Conservation (phyloP, 2,113 vertebrate species). For the Etia nguti region DNA sequence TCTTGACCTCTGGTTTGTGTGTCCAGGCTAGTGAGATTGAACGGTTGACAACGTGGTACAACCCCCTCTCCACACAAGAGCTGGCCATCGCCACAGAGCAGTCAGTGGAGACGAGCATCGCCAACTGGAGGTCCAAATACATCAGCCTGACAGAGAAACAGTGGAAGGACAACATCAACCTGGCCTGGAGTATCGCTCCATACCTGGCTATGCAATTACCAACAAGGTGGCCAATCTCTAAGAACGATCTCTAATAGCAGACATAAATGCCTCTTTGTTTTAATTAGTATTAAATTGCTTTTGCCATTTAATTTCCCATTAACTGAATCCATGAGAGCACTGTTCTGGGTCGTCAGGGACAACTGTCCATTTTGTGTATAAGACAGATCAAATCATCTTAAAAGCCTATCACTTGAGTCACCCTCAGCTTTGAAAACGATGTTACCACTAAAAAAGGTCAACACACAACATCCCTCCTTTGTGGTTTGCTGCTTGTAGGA, state of each 20-base stretch:
- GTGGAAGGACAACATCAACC: constrained; percentile 97
- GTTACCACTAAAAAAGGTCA: neutral
- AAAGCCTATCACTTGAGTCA: neutral
- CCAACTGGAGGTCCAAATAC: constrained; percentile 97
- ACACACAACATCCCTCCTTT: neutral
- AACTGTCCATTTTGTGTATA: neutral
- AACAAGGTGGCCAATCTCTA: constrained; percentile 25
- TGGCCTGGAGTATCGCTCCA: constrained; percentile 95
- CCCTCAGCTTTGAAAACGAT: neutral
- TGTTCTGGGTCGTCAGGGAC: neutral
- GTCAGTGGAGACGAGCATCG: constrained; percentile 91
- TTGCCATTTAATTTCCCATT: neutral
- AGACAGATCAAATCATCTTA: neutral
- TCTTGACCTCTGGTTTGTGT: neutral
- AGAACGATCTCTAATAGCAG: neutral
- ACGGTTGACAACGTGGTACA: constrained; percentile 95
- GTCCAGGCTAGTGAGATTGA: constrained; percentile 93
- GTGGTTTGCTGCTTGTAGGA: neutral
- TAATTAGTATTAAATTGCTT: neutral
- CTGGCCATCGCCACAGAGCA: constrained; percentile 85
- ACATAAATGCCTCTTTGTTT: neutral
- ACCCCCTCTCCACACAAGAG: constrained; percentile 94
- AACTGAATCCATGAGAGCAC: neutral
- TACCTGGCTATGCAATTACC: constrained; percentile 92
- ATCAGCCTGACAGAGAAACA: constrained; percentile 94